Base-by-base conservation (phyloP, 2,888 invertebrate genomes). In the Pristionchus entomophagus region DNA sequence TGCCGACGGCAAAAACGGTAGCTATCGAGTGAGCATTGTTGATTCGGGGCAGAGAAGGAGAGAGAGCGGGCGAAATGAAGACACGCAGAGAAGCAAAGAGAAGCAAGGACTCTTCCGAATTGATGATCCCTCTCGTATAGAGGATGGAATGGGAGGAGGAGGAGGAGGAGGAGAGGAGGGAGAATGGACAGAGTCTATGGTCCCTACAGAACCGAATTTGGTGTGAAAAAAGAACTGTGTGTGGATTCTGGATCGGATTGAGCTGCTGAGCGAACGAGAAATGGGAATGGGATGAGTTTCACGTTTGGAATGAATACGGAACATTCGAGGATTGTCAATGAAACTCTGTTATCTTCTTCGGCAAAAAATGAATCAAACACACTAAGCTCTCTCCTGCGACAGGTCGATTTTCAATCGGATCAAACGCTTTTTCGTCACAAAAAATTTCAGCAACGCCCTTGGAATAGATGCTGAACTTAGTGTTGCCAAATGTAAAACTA, bases 31-130 rank as follows among this genome's bases (percentile, higher is more conserved):
- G n/a, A 26, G 41, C 73, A 73, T 73, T 73, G 73, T 73, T 73
- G 73, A 73, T n/a, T n/a, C 19, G 82, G 41, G 38, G 8, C 26
- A 83, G 41, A 6, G 41, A 4, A 32, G 38, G 35, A 4, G 83
- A 86, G 85, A 87, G 81, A 87, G 45, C 22, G 45, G 29, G 53
- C 22, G 80, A 84, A 65, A 78, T 12, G 1, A 45, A 49, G 85
- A 87, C 85, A 85, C 22, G 26, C 45, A 59, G 80, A 86, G 80
- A 32, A 35, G 65, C 14, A 32, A 17, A 35, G 84, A 45, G 41
- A 69, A 38, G 45, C 53, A n/a, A n/a, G n/a, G n/a, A n/a, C n/a
- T n/a, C n/a, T n/a, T n/a, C 22, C 14, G 29, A 51, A 80, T 51
- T 80, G 51, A 80, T 80, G 51, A 49, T 51, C 29, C n/a, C n/a